A percentile compares a stretch with the other conserved stretches of the same genome.
Evolutionary conservation across 2,113 vertebrate genomes (phyloP).

Genomic region (Rhea americana): DNA sequence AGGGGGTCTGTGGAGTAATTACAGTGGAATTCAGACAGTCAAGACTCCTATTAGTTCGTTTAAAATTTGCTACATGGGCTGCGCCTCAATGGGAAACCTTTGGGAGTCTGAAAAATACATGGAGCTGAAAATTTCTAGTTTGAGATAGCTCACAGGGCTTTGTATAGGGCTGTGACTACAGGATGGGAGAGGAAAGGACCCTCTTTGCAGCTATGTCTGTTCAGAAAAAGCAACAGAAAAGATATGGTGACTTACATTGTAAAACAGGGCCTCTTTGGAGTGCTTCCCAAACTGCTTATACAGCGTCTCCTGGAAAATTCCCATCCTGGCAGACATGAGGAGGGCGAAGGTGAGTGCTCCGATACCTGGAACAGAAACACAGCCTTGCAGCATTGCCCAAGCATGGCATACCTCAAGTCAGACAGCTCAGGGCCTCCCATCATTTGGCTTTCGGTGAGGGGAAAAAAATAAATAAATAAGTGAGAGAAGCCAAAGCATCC

Average conservation of each 20-base stretch:
- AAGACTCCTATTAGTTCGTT: too few relatives aligned
- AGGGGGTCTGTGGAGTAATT: not conserved
- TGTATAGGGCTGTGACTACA: rapidly evolving
- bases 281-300: slow-evolving; percentile 95
- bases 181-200: not conserved
- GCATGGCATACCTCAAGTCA: not conserved
- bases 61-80: not conserved
- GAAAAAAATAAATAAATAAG: too few relatives aligned
- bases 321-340: slow-evolving; percentile 96
- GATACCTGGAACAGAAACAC: slow-evolving; percentile 79
- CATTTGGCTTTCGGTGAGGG: not conserved
- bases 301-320: slow-evolving; percentile 94
- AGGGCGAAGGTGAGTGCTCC: slow-evolving; percentile 92
- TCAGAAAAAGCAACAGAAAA: not conserved
- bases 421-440: not conserved
- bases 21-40: not conserved
- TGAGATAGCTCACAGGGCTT: not conserved
- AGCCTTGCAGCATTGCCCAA: not conserved
- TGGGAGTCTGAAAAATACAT: not conserved
- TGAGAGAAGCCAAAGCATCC: not conserved
- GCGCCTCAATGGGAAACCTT: not conserved
- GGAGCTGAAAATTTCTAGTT: not conserved
- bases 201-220: not conserved
- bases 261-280: slow-evolving; percentile 94
- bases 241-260: slow-evolving; percentile 83